phyloP scores from a whole-genome alignment of 2,888 invertebrate species.

The Thera britannica region DNA sequence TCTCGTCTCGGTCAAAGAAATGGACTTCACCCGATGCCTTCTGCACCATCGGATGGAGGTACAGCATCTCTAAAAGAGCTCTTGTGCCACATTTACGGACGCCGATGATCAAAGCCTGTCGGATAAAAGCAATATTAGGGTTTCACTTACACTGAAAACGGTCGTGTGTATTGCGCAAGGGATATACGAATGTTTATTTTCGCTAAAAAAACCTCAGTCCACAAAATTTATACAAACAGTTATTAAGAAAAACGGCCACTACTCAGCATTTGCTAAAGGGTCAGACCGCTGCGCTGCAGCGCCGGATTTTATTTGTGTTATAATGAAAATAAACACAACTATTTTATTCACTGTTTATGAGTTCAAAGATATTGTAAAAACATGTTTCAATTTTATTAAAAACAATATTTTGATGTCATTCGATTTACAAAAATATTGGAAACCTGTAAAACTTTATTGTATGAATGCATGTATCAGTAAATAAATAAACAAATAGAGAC shows the following conservation, averaged over 20 bases:
- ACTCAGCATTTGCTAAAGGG: no score
- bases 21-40: constrained; percentile 98
- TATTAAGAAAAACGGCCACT: no score
- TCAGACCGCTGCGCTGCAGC: no score
- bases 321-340: not conserved
- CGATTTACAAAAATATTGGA: not conserved
- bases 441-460: not conserved
- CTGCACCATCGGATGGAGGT: constrained; percentile 96
- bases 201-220: no score
- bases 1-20: constrained; percentile 98
- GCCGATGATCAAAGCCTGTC: constrained; percentile 94
- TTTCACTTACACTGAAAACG: constrained; percentile 23
- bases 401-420: not conserved
- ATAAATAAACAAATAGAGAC: not conserved
- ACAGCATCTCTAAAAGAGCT: constrained; percentile 97
- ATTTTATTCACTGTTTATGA: not conserved
- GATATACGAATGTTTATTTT: no score
- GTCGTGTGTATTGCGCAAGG: not conserved
- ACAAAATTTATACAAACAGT: no score
- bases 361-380: not conserved
- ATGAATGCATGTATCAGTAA: not conserved
- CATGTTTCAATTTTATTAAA: not conserved
- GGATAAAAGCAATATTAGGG: constrained; percentile 37
- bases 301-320: not conserved
- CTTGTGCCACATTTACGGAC: constrained; percentile 98